A percentile compares a stretch with the other conserved stretches of the same genome.
Evolutionary conservation across 2,797 vertebrate species (phyloP).

Genomic region (Mus caroli): DNA sequence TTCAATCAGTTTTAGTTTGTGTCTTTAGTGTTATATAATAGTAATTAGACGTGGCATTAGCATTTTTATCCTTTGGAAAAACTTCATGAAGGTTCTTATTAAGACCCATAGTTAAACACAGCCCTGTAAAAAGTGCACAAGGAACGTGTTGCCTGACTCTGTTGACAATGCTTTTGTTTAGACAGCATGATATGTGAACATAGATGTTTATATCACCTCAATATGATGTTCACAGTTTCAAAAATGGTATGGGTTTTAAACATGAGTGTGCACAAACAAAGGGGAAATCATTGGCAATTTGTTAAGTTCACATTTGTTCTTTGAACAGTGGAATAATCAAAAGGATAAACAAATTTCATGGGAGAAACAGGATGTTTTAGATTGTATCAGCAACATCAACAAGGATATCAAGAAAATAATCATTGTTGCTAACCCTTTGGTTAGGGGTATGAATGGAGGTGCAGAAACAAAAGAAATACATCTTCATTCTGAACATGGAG

Average conservation of each 20-base stretch:
- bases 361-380: conserved; percentile 33
- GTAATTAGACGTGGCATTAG: not conserved
- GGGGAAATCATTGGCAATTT: conserved; percentile 17
- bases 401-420: conserved; percentile 43
- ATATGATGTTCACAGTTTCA: conserved; percentile 42
- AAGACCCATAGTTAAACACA: conserved; percentile 54
- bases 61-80: conserved; percentile 55
- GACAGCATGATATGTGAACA: not conserved
- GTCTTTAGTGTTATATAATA: conserved; percentile 25
- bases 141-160: not conserved
- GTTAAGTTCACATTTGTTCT: conserved; percentile 46
- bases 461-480: not conserved
- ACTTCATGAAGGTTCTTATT: conserved; percentile 23
- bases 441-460: conserved; percentile 45
- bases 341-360: conserved; percentile 25
- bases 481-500: not conserved
- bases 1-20: conserved; percentile 36
- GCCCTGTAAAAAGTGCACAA: not conserved
- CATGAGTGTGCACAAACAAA: conserved; percentile 33
- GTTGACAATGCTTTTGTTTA: conserved; percentile 58
- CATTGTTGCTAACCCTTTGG: not conserved
- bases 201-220: conserved; percentile 46
- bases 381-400: conserved; percentile 41
- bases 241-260: conserved; percentile 66
- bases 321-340: conserved; percentile 60